phyloP scores from a whole-genome alignment of 2,797 vertebrate species.

The Galago senegalensis region DNA sequence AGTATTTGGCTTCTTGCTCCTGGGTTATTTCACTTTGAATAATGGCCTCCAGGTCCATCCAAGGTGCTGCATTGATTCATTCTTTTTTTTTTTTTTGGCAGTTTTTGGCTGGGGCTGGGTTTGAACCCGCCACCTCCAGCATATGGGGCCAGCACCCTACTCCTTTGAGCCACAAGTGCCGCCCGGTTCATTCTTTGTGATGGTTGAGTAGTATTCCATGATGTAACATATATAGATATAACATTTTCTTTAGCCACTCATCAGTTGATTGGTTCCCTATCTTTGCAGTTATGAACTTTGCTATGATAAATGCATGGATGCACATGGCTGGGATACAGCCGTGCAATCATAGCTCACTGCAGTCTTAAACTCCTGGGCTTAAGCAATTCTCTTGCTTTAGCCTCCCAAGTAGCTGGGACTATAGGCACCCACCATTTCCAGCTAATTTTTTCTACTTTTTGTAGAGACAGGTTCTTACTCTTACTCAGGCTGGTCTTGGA shows the following conservation, averaged over 20 bases:
- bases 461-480: no score
- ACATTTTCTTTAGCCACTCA: neutral
- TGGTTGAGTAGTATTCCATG: neutral
- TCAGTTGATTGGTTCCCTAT: neutral
- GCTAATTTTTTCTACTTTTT: no score
- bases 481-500: no score
- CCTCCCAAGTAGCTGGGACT: no score
- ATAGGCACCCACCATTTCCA: no score
- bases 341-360: no score
- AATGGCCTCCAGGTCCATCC: neutral
- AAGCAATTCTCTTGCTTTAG: no score
- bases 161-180: no score
- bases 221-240: neutral
- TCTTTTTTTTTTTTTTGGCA: neutral
- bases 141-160: no score
- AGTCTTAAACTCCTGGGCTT: no score
- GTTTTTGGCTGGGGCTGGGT: no score
- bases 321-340: neutral
- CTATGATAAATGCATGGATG: neutral
- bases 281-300: neutral
- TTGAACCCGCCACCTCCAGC: no score
- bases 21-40: neutral
- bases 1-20: neutral
- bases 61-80: neutral
- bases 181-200: neutral